Evolutionary conservation across 2,797 vertebrate genomes (phyloP), one percentile per base, ranked within the genome.

Genomic region (Myripristis murdjan): DNA sequence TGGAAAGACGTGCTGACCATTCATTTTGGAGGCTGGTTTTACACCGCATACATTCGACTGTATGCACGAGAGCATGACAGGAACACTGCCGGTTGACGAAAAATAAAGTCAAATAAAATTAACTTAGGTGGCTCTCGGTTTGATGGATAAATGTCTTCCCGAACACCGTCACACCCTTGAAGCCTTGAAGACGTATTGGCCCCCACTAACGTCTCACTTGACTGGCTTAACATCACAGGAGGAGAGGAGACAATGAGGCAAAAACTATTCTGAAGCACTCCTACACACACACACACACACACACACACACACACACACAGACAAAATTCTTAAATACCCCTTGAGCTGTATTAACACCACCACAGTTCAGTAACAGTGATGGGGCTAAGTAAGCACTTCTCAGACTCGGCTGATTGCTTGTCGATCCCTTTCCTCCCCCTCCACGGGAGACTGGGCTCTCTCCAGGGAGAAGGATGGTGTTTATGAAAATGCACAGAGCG

Each of bases 281-380:
- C 70, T 16, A 39, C 33, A 6, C 12, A 26, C 23, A n/a, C 7
- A 8, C 51, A 18, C 26, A n/a, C 55, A 70, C 72, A 67, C 69
- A 20, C 62, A 24, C 44, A 68, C 51, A n/a, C 41, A 54, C 52
- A 54, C 9, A 9, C 55, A 73, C 72, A 70, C 69, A 24, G 62
- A 22, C 44, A 69, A 52, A 33, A 24, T 28, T 49, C 44, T 61
- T 43, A 85, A 82, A 86, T 87, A 33, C 74, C 81, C 77, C 82
- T 89, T 84, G 88, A 86, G 83, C 79, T 81, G 86, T 79, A 87
- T 85, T 87, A 83, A 86, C 83, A 79, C 61, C 70, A 55, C 59
- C 61, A 56, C 73, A 63, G 84, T 77, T 86, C 69, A 68, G 75
- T 64, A 69, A 57, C 74, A 57, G 81, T 28, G 52, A 67, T 52